Conservation (phyloP, 2,888 invertebrate genomes). For the Bibio marci region DNA sequence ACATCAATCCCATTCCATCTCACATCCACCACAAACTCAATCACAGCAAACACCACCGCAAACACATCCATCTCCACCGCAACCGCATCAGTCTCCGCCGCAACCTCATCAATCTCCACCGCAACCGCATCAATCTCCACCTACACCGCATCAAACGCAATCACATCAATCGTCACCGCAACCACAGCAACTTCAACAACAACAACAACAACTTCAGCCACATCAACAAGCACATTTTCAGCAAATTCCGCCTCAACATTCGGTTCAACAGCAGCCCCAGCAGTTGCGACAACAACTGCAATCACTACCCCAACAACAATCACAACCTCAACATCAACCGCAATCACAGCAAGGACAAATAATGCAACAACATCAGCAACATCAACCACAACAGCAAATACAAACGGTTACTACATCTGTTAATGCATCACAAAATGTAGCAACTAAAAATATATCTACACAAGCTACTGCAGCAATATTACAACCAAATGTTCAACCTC, state of each 20-base stretch:
- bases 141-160: slow-evolving; percentile 7
- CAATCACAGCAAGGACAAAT: slow-evolving; percentile 22
- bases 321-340: slow-evolving; percentile 29
- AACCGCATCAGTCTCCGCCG: background rate
- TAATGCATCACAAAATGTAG: no score
- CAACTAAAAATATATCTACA: no score
- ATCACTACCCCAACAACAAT: slow-evolving; percentile 33
- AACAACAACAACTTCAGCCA: slow-evolving; percentile 20
- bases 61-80: background rate
- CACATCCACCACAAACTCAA: no score
- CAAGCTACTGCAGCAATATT: no score
- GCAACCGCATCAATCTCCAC: background rate
- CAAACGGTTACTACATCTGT: no score
- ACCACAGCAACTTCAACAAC: slow-evolving; percentile 10
- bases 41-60: slow-evolving; percentile 28
- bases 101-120: background rate
- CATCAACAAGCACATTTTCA: slow-evolving; percentile 22
- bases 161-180: background rate
- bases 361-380: slow-evolving; percentile 47
- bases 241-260: background rate
- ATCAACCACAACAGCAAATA: slow-evolving; percentile 22
- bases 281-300: slow-evolving; percentile 2
- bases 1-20: no score
- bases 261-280: background rate
- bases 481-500: no score